phyloP scores from a whole-genome alignment of 2,797 vertebrate species.

The Gadopsis bispinosus region DNA sequence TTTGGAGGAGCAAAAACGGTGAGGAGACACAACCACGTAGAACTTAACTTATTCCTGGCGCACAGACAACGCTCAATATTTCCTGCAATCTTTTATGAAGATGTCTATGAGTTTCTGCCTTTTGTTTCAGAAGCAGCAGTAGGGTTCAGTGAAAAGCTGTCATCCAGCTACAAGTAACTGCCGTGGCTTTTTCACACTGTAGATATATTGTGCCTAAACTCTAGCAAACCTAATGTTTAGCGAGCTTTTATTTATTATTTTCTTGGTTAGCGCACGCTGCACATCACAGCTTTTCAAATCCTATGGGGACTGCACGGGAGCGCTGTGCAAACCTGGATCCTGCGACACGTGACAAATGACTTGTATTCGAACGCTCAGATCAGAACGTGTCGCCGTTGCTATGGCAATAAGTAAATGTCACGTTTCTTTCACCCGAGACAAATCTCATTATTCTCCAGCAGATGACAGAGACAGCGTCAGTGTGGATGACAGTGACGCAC shows the following conservation, averaged over 20 bases:
- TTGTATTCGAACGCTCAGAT: conserved; percentile 33
- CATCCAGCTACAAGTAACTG: background rate
- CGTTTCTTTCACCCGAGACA: conserved; percentile 39
- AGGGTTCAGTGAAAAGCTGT: background rate
- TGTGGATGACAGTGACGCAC: background rate
- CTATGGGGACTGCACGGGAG: background rate
- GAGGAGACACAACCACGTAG: background rate
- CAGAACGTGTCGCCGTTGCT: conserved; percentile 3
- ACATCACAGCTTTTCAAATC: background rate
- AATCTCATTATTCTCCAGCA: conserved; percentile 2
- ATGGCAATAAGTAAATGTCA: conserved; percentile 46
- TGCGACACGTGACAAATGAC: conserved; percentile 40
- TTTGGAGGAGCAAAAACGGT: background rate
- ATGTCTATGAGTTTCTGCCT: background rate
- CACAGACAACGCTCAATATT: background rate
- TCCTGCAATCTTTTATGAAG: background rate
- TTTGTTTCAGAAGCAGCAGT: background rate
- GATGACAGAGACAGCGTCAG: background rate
- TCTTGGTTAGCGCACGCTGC: background rate
- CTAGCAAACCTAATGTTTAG: background rate
- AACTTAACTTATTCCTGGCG: too few relatives aligned
- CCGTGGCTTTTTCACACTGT: background rate
- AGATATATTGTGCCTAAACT: background rate
- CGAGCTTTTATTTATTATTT: background rate
- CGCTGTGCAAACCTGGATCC: conserved; percentile 28